These are phyloP conservation scores for Trematocara variabile DNA, from an alignment of 2,113 vertebrate genomes.

Conservation along the genomic window DNA sequence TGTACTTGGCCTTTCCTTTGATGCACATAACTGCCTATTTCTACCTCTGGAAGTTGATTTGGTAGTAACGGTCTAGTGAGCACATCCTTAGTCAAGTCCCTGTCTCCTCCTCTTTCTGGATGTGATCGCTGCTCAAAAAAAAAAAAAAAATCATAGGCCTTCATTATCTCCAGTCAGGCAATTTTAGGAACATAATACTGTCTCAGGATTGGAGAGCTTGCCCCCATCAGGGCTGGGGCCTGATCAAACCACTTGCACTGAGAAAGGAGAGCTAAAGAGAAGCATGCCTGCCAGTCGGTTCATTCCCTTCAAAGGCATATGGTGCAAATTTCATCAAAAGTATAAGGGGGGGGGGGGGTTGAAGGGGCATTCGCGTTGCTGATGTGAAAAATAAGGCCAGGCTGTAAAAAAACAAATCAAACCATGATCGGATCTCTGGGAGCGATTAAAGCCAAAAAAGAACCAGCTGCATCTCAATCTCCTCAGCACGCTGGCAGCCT, in stretches of 20 bases:
- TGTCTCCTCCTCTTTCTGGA: slow-evolving; percentile 64
- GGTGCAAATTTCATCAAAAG: slow-evolving; percentile 81
- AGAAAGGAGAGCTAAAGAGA: slow-evolving; percentile 60
- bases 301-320: slow-evolving; percentile 76
- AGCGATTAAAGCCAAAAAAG: slow-evolving; percentile 75
- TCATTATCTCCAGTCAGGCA: slow-evolving; percentile 70
- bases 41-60: slow-evolving; percentile 61
- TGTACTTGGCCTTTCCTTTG: slow-evolving; percentile 48
- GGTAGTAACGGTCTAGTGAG: slow-evolving; percentile 69
- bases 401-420: slow-evolving; percentile 77
- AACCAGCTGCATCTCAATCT: slow-evolving; percentile 75
- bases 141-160: slow-evolving; percentile 61
- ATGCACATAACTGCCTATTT: slow-evolving; percentile 38
- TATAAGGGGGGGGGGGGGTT: slow-evolving; percentile 21
- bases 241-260: slow-evolving; percentile 68
- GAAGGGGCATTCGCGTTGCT: slow-evolving; percentile 59
- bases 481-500: slow-evolving; percentile 40
- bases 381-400: slow-evolving; percentile 77
- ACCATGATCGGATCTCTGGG: slow-evolving; percentile 69
- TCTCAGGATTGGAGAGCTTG: slow-evolving; percentile 53
- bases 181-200: slow-evolving; percentile 74
- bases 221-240: slow-evolving; percentile 57
- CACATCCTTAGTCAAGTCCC: slow-evolving; percentile 58
- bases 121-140: slow-evolving; percentile 33
- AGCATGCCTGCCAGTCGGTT: slow-evolving; percentile 63